Percentiles rank a stretch among this genome's conserved stretches.
Evolutionary conservation across 2,113 vertebrate genomes (phyloP).

Genomic region (Desmodus rotundus): DNA sequence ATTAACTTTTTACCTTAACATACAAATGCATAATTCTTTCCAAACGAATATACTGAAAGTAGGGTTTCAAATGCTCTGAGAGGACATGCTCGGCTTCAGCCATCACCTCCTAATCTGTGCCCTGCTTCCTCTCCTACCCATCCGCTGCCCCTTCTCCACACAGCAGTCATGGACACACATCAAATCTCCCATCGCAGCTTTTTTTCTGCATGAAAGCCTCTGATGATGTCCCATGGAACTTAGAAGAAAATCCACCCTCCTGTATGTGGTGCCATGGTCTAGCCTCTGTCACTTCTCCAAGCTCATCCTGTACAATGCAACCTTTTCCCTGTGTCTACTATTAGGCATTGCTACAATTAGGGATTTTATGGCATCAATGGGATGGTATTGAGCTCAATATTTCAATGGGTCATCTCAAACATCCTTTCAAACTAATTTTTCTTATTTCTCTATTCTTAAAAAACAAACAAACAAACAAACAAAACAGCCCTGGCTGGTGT

Average conservation of each 20-base stretch:
- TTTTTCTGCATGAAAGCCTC: background rate
- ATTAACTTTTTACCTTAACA: background rate
- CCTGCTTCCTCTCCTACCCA: background rate
- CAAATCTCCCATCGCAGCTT: background rate
- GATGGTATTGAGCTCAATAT: background rate
- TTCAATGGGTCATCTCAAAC: background rate
- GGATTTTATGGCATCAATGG: background rate
- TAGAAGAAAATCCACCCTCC: background rate
- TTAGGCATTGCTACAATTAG: background rate
- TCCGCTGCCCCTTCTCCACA: background rate
- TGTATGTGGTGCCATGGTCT: background rate
- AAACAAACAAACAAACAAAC: background rate
- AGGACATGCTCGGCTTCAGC: background rate
- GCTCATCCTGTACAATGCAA: background rate
- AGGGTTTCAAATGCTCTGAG: background rate
- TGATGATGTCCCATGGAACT: background rate
- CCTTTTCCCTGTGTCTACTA: background rate
- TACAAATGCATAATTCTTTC: background rate
- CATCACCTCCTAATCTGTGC: background rate
- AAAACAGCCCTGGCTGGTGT: too few species aligned
- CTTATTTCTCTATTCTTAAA: background rate
- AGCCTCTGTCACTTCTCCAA: background rate
- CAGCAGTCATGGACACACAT: background rate
- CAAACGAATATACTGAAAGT: background rate
- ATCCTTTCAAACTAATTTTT: background rate